Percentiles rank a stretch among this genome's conserved stretches.
Conservation (phyloP, 2,888 invertebrate genomes). For the Meghimatium bilineatum region DNA sequence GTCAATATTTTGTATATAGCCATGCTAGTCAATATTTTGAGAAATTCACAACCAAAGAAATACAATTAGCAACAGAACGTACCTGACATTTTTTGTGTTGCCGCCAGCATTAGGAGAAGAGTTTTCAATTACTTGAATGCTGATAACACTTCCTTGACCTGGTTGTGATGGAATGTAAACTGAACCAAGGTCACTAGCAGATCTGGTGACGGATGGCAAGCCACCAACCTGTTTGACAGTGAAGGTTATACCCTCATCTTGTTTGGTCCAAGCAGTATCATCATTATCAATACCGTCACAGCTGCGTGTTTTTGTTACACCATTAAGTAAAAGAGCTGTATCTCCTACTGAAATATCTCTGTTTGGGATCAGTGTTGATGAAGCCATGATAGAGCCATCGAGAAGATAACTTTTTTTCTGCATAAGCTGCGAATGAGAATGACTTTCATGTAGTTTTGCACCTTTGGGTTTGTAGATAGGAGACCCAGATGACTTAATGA, state of each 20-base stretch:
- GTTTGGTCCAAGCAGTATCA: conserved; percentile 56
- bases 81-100: conserved; percentile 4
- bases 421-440: conserved; percentile 13
- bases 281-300: conserved; percentile 41
- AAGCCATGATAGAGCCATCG: background rate
- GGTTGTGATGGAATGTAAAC: background rate
- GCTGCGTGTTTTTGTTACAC: conserved; percentile 31
- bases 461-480: conserved; percentile 57
- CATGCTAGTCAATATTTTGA: no score
- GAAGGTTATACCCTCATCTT: conserved; percentile 42
- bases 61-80: background rate
- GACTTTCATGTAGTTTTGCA: conserved; percentile 28
- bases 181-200: conserved; percentile 35
- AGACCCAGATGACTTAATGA: conserved; percentile 45
- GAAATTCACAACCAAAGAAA: no score
- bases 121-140: conserved; percentile 53
- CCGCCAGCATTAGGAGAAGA: background rate
- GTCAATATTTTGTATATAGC: no score
- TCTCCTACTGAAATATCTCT: background rate
- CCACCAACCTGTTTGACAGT: conserved; percentile 44
- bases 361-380: conserved; percentile 15
- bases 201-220: conserved; percentile 35
- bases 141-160: conserved; percentile 53
- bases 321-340: background rate
- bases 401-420: conserved; percentile 30